These are phyloP conservation scores for Uromys caudimaculatus DNA, from an alignment of 2,797 vertebrate species.

Conservation along the genomic window DNA sequence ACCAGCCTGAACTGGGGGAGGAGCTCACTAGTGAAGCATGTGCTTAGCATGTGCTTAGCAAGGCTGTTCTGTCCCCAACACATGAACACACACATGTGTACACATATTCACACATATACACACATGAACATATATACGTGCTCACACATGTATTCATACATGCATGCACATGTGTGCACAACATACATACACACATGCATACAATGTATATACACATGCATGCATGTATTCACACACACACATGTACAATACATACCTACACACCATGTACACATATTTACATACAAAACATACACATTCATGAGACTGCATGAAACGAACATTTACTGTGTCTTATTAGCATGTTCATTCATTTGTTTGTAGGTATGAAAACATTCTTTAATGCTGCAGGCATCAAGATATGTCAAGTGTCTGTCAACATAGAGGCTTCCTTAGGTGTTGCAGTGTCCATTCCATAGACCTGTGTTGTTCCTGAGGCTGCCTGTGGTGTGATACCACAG, in stretches of 20 bases:
- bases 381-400: neutral
- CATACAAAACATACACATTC: neutral
- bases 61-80: neutral
- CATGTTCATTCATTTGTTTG: neutral
- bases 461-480: neutral
- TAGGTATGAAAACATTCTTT: neutral
- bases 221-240: neutral
- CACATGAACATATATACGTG: neutral
- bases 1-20: neutral
- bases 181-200: neutral
- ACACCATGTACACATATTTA: neutral
- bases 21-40: neutral
- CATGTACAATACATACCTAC: neutral
- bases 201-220: neutral
- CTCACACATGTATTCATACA: neutral
- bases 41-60: neutral
- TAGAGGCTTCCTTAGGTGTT: neutral
- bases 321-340: neutral
- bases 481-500: constrained; percentile 46
- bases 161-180: neutral
- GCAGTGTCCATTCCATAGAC: neutral
- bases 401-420: neutral
- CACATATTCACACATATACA: neutral
- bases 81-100: neutral
- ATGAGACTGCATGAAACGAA: neutral